Percentiles rank a stretch among this genome's conserved stretches.
These are phyloP conservation scores for Tinamus guttatus DNA, from an alignment of 2,113 vertebrate genomes.

Conservation along the genomic window DNA sequence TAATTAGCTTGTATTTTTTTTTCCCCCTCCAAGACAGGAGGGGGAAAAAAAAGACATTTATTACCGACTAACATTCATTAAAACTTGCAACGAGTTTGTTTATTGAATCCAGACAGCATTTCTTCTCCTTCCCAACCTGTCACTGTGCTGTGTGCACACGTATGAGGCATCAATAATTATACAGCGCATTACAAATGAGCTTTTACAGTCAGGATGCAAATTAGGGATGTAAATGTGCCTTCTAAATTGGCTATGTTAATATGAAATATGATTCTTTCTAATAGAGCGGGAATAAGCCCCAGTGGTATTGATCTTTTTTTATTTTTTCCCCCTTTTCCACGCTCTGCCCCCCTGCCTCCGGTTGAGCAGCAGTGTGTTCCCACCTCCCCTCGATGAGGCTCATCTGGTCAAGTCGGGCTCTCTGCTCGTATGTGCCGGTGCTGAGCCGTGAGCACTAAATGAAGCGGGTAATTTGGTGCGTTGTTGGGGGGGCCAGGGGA, in stretches of 20 bases:
- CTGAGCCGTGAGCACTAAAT: constrained; percentile 87
- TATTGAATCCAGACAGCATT: constrained; percentile 30
- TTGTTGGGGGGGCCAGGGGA: constrained; percentile 78
- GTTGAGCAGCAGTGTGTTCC: constrained; percentile 77
- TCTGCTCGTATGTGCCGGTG: constrained; percentile 82
- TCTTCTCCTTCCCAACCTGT: constrained; percentile 25
- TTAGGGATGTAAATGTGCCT: constrained; percentile 72
- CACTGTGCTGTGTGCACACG: constrained; percentile 3
- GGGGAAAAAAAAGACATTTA: background rate
- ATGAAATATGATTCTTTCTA: constrained; percentile 74
- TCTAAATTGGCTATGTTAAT: constrained; percentile 73
- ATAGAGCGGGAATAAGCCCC: constrained; percentile 73
- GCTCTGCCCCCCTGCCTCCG: background rate
- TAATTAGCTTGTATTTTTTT: constrained; percentile 37
- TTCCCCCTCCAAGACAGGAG: background rate
- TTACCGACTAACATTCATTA: constrained; percentile 49
- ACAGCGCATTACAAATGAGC: constrained; percentile 62
- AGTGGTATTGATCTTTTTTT: constrained; percentile 73
- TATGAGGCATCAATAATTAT: constrained; percentile 68
- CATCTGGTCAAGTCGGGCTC: constrained; percentile 83
- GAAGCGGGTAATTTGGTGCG: constrained; percentile 88
- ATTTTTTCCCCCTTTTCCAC: background rate
- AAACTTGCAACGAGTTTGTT: constrained; percentile 62
- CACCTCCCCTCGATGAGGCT: constrained; percentile 78
- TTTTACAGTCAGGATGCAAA: constrained; percentile 77